Base-by-base conservation (phyloP, 2,888 invertebrate genomes). In the Barypeithes pellucidus region DNA sequence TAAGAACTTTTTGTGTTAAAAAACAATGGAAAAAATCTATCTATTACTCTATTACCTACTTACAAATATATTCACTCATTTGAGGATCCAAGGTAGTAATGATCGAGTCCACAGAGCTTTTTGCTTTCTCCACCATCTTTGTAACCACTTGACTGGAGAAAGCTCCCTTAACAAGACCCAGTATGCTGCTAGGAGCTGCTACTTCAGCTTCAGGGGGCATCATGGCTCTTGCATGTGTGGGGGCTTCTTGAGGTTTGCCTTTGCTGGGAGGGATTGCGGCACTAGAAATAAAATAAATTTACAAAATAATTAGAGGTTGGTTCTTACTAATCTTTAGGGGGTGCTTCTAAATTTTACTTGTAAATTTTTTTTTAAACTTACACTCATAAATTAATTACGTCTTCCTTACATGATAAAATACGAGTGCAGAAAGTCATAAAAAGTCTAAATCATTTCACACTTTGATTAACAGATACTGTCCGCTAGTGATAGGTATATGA, bases 71-170 rank as follows among this genome's bases (percentile, higher is more conserved):
- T 86, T 95, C 94, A 83, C 92, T 93, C 95, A 95, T 96, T 84
- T 95, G 95, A 14, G 95, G 95, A 85, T 96, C 95, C 22, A 96
- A 86, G 8, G 95, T 95, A 9, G 95, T 95, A 66, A 96, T 94
- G 89, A 96, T 92, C 0, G 93, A 91, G 83, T 95, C 95, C 0
- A 95, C 92, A 0, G 94, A 94, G 81, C 88, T 93, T 87, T 93
- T 93, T 0, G 93, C 93, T 79, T 91, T 92, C 81, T 93, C 93
- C 0, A 93, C 93, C 9, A 94, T 92, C 80, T 90, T 89, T 59
- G 90, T 90, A 36, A 93, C 84, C 0, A 93, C 86, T 5, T 91
- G 91, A 24, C 88, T 88, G 0, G 90, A 87, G 1, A 93, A 91
- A 0, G 92, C 92, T 14, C 91, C 92, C 82, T 91, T 91, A 82